phyloP scores from a whole-genome alignment of 2,888 invertebrate species.

The Andrena bicolor region DNA sequence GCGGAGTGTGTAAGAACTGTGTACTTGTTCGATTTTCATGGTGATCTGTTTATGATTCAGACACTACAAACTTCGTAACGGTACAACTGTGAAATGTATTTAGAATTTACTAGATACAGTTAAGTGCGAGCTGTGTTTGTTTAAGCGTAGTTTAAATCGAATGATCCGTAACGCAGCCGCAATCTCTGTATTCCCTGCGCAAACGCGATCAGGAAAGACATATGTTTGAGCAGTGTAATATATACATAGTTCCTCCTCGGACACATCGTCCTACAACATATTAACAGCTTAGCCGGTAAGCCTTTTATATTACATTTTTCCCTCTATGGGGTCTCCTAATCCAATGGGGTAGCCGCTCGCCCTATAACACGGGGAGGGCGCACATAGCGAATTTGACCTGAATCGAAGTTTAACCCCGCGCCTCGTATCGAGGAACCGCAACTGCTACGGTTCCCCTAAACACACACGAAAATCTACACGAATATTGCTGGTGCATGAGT shows the following conservation, averaged over 20 bases:
- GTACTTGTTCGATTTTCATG: too few species aligned
- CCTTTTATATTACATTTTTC: conserved; percentile 86
- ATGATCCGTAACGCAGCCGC: conserved; percentile 51
- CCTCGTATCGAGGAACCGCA: conserved; percentile 55
- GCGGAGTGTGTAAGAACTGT: too few species aligned
- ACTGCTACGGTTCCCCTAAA: conserved; percentile 15
- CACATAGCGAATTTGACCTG: conserved; percentile 64
- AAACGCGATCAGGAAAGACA: conserved; percentile 78
- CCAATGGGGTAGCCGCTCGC: conserved; percentile 78
- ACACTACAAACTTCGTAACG: not conserved
- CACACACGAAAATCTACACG: not conserved
- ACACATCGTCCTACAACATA: conserved; percentile 83
- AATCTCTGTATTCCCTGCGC: conserved; percentile 58
- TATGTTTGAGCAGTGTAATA: conserved; percentile 82
- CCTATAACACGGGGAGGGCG: conserved; percentile 65
- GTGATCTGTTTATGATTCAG: too few species aligned
- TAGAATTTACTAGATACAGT: not conserved
- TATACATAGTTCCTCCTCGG: conserved; percentile 81
- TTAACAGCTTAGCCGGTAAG: conserved; percentile 85
- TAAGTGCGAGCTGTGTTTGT: not conserved
- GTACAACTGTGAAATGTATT: not conserved
- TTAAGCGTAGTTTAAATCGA: conserved; percentile 43
- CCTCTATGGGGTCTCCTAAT: conserved; percentile 85
- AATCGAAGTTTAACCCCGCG: conserved; percentile 65
- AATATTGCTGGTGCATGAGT: not conserved